Evolutionary conservation across 2,797 vertebrate genomes (phyloP), one percentile per base, ranked within the genome.

Genomic region (Lateolabrax maculatus): DNA sequence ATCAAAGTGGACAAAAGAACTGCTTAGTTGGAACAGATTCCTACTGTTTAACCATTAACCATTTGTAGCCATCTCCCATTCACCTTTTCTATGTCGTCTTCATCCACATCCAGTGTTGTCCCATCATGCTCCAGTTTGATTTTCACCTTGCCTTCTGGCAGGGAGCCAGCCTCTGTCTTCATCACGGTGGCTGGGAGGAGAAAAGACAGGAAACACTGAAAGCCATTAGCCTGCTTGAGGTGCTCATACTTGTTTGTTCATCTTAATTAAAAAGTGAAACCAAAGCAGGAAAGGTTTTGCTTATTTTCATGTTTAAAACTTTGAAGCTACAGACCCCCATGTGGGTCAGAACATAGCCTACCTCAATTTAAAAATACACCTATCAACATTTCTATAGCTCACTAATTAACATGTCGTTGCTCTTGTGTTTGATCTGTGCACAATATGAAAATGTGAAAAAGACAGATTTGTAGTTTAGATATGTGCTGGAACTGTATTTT

Each of bases 1-100:
- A 31, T 34, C 9, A 49, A 48, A 49, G 2, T n/a, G 15, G 9
- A 21, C 29, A n/a, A 9, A 25, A 12, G 39, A 29, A 16, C 36
- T 23, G 7, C 15, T 43, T 13, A 29, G 39, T 69, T 2, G 7
- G 16, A 27, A 43, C 13, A 23, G 4, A 48, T 15, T 57, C 21
- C 25, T 9, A 27, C 18, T 7, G 1, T 0, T 48, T 23, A 13
- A 13, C 11, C 51, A 37, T 43, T 43, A 51, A 48, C 19, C 15
- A 15, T 43, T n/a, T 18, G 16, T 11, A 29, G 5, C 61, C 6
- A 48, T 41, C 6, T 66, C 5, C 8, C 27, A 31, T 60, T 91
- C 51, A 98, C 98, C 97, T 99, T 99, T 89, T 99, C 98, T 57
- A 98, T 88, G 0, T 99, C 98, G 0, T 99, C 98, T 87, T 99